Conservation (phyloP, 23 tunicate genomes). For the Phallusia fumigata region DNA sequence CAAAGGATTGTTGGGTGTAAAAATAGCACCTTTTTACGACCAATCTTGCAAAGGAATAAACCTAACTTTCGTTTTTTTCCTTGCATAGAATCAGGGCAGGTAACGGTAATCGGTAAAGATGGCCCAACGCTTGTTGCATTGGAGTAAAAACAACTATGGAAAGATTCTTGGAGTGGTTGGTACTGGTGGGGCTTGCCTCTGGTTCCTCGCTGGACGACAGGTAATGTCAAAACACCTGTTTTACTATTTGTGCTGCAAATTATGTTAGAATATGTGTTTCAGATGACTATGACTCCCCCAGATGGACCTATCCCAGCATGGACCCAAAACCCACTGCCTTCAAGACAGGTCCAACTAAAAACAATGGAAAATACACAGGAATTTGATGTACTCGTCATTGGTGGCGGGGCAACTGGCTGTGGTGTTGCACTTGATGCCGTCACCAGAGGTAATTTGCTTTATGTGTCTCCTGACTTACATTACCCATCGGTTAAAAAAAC, state of each 20-base stretch:
- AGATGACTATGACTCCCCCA: neutral
- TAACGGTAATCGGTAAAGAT: neutral
- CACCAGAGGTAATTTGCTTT: constrained; percentile 66
- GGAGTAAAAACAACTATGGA: constrained; percentile 33
- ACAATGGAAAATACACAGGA: constrained; percentile 63
- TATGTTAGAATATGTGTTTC: neutral
- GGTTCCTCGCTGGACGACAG: constrained; percentile 23
- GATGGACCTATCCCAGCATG: constrained; percentile 64
- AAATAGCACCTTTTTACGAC: too few species aligned
- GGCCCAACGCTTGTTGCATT: constrained; percentile 2
- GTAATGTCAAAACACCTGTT: neutral
- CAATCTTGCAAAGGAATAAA: too few species aligned
- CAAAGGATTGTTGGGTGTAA: too few species aligned
- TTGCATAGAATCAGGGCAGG: neutral
- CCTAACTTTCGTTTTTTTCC: too few species aligned
- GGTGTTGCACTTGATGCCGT: constrained; percentile 95
- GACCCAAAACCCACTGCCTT: constrained; percentile 77
- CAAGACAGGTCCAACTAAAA: constrained; percentile 62
- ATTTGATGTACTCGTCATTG: constrained; percentile 94
- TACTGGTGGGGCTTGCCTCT: constrained; percentile 1
- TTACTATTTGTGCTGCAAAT: neutral
- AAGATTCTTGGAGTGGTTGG: constrained; percentile 27
- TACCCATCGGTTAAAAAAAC: neutral
- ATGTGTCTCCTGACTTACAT: neutral
- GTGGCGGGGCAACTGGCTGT: constrained; percentile 98